Evolutionary conservation across 2,797 vertebrate genomes (phyloP).

Genomic region (Pseudopleuronectes americanus): DNA sequence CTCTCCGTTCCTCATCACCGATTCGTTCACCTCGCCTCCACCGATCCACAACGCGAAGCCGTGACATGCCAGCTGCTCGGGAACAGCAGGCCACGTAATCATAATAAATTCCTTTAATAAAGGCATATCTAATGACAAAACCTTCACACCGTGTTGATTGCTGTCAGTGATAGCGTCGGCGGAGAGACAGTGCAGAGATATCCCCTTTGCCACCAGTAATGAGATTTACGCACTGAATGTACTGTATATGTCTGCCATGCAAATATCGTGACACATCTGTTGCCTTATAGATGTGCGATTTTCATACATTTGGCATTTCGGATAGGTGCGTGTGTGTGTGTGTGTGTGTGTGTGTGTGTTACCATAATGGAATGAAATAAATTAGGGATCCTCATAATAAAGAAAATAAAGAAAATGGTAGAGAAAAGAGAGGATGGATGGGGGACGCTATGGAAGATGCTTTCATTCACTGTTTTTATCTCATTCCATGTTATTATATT

Average conservation of each 20-base stretch:
- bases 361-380: conserved; percentile 77
- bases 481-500: conserved; percentile 82
- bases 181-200: conserved; percentile 57
- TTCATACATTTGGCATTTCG: conserved; percentile 74
- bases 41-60: conserved; percentile 18
- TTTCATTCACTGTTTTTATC: conserved; percentile 83
- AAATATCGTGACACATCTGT: conserved; percentile 79
- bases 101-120: conserved; percentile 76
- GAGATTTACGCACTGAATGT: conserved; percentile 71
- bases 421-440: conserved; percentile 46
- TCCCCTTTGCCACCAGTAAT: conserved; percentile 75
- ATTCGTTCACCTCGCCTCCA: conserved; percentile 10
- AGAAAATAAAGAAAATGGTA: conserved; percentile 68
- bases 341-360: background rate
- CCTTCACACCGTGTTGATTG: conserved; percentile 62
- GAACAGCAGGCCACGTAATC: conserved; percentile 55
- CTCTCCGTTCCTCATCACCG: background rate
- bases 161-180: conserved; percentile 70
- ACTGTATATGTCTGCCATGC: conserved; percentile 72
- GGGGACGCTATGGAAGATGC: conserved; percentile 66
- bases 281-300: conserved; percentile 68
- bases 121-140: conserved; percentile 74
- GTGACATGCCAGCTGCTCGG: conserved; percentile 9
- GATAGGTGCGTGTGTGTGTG: conserved; percentile 27
- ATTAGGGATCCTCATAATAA: conserved; percentile 75